Base-by-base conservation (phyloP, 2,797 vertebrate species). In the Florisuga fusca region DNA sequence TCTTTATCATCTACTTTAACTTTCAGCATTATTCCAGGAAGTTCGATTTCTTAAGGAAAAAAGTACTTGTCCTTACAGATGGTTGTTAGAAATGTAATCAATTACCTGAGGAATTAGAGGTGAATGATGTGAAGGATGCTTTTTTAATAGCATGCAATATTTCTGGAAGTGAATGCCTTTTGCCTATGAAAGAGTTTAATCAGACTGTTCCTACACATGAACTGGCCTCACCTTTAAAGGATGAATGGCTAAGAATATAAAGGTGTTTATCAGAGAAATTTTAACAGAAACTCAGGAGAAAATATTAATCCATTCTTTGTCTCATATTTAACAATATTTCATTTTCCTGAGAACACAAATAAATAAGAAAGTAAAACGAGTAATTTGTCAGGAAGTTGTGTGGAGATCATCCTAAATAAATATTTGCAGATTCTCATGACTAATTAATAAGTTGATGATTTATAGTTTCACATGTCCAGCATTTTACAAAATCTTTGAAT, bases 401-500 rank as follows among this genome's bases (percentile, higher is more conserved):
- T 48, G 51, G n/a, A 92, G 58, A 83, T 71, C 94, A 80, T 71
- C 23, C 14, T 81, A 74, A 84, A 76, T 46, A 87, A 87, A 92
- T 87, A 75, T 83, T 89, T 92, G 9, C 27, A 85, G 26, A 62
- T 80, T 79, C 63, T 63, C 29, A 79, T 76, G 64, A 81, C 13
- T 91, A 91, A 85, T 92, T 92, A 80, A 89, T 85, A 86, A 89
- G 80, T 59, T 85, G 14, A 43, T 90, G 63, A 29, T 81, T 75
- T 84, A 57, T 6, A 4, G 23, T 90, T 23, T n/a, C 33, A 85
- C 26, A 43, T 3, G 16, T 55, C 81, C 31, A 59, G 41, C 55
- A 61, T 71, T 89, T 84, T 91, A 66, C 25, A 19, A 27, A 91
- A 81, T 48, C 13, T 84, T 84, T 66, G 63, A 61, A 72, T 50